Percentiles rank a stretch among this genome's conserved stretches.
phyloP scores from a whole-genome alignment of 2,888 invertebrate genomes.

The Scaptomyza parva region DNA sequence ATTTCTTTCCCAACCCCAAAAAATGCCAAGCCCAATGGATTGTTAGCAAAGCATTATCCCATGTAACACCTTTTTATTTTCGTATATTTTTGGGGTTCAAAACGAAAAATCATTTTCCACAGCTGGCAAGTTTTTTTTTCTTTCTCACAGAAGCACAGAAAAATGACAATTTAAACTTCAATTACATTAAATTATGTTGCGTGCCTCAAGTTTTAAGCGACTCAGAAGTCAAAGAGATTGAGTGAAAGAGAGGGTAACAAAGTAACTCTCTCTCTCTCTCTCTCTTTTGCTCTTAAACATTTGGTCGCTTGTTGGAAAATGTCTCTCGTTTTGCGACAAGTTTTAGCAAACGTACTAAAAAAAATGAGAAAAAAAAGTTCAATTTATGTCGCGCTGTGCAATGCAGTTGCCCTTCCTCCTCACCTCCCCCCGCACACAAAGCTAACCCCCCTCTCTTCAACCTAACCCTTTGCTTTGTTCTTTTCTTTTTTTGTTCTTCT shows the following conservation, averaged over 20 bases:
- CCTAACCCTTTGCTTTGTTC: constrained; percentile 48
- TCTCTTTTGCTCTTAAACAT: constrained; percentile 3
- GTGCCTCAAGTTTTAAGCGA: constrained; percentile 59
- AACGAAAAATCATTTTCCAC: background rate
- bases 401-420: constrained; percentile 38
- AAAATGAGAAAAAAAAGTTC: constrained; percentile 78
- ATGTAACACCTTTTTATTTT: constrained; percentile 51
- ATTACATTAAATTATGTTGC: constrained; percentile 73
- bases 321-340: constrained; percentile 48
- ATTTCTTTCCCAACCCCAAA: background rate
- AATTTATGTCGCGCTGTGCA: constrained; percentile 76
- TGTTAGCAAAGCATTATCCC: constrained; percentile 23
- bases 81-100: background rate
- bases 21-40: constrained; percentile 3
- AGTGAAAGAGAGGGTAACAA: constrained; percentile 4
- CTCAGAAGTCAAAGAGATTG: constrained; percentile 8
- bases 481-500: constrained; percentile 49
- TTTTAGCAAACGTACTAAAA: constrained; percentile 59
- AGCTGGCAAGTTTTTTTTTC: constrained; percentile 33
- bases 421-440: background rate
- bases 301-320: constrained; percentile 12
- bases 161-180: constrained; percentile 68
- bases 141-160: background rate
- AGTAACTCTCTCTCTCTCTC: constrained; percentile 22
- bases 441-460: constrained; percentile 16